phyloP scores from a whole-genome alignment of 2,888 invertebrate species.

The Nymphalis urticae region DNA sequence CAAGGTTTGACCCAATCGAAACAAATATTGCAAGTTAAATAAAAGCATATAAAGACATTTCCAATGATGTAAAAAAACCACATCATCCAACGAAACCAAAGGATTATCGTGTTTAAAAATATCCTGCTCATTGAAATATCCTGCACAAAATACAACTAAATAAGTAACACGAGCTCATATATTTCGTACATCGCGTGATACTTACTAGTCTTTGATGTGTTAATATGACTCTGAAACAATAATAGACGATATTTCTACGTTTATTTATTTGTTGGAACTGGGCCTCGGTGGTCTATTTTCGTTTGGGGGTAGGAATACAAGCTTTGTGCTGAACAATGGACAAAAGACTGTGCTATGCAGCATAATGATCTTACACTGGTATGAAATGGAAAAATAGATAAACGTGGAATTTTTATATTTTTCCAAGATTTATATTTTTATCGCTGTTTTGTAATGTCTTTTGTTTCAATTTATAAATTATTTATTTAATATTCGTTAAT shows the following conservation, averaged over 20 bases:
- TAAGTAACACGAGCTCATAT: constrained; percentile 1
- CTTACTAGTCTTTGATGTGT: constrained; percentile 35
- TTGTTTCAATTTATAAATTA: neutral
- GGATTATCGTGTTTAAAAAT: neutral
- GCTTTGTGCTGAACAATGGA: constrained; percentile 6
- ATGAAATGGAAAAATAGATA: constrained; percentile 5
- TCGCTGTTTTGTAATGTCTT: neutral
- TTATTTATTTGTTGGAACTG: constrained; percentile 5
- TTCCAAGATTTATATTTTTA: neutral
- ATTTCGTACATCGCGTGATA: constrained; percentile 34
- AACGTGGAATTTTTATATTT: neutral
- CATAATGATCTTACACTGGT: constrained; percentile 8
- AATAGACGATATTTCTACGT: constrained; percentile 11
- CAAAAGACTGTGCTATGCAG: constrained; percentile 6
- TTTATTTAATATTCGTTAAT: neutral
- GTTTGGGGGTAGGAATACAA: constrained; percentile 1
- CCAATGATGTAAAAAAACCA: too few relatives aligned
- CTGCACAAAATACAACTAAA: neutral
- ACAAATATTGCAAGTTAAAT: too few relatives aligned
- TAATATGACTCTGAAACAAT: constrained; percentile 37
- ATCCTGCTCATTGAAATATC: neutral
- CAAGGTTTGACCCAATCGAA: too few relatives aligned
- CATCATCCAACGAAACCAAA: neutral
- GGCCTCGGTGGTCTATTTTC: neutral
- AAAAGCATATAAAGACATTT: too few relatives aligned